Evolutionary conservation across 2,113 vertebrate genomes (phyloP), one percentile per base, ranked within the genome.

Genomic region (Uria aalge): DNA sequence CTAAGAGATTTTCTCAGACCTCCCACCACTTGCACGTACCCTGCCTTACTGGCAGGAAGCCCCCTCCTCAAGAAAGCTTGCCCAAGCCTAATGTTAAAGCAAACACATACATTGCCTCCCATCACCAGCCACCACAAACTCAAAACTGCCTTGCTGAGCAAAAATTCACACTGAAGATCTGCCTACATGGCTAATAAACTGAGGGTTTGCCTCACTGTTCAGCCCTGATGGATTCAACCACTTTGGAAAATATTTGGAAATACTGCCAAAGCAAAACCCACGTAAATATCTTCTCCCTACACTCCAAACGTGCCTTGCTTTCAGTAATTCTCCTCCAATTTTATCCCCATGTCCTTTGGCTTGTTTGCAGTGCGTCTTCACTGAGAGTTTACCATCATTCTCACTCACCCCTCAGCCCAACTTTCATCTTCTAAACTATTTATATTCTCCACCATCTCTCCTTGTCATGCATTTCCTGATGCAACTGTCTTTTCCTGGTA

Each of bases 351-450:
- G 12, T 88, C 88, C 50, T 79, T 41, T 27, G 41, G 86, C 60
- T 69, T 82, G 53, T 85, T 63, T 83, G 75, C 93, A 86, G 48
- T 18, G 40, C 1, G 2, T 47, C 93, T 78, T 94, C 80, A 26
- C 34, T 75, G 66, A 67, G 64, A 68, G 24, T 76, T 93, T 71
- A 50, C 26, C 22, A 57, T 26, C 40, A 8, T 9, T 18, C 38
- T 26, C 67, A 43, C 50, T 88, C 79, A 66, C 15, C 32, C 43
- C 87, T 78, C 85, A 66, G 68, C 62, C 62, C 67, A 74, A 83
- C 88, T 78, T 94, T 38, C 40, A 19, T 92, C 96, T 95, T 94
- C 91, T 93, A 11, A 85, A 87, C 86, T 74, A 71, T 56, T 88
- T 64, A 34, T 77, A 83, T 52, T 77, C 69, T 87, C 86, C 67